Evolutionary conservation across 2,797 vertebrate genomes (phyloP), one percentile per base, ranked within the genome.

Genomic region (Amphiprion clarkii): DNA sequence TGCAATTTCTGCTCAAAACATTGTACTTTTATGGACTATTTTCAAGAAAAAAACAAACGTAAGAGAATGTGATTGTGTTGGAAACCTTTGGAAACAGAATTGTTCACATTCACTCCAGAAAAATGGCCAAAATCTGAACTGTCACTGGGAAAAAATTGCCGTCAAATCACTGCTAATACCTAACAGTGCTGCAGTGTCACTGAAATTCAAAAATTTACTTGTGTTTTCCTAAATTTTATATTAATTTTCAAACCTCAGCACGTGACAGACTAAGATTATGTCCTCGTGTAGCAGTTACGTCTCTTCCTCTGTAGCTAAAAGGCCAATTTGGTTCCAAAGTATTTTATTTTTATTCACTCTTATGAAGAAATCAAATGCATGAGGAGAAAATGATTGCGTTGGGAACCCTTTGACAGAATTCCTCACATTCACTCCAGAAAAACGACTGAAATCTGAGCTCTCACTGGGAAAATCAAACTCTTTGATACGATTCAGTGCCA

Each of bases 401-500:
- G 5, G 1, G 6, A 36, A 55, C 74, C 58, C 58, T 44, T 52
- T 2, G 0, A 25, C 11, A 48, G 46, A 65, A 68, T 71, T 71
- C 16, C 46, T 72, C 53, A 42, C 44, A 33, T 64, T 61, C 1
- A 19, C n/a, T 65, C 13, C 33, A 68, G 61, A 68, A 59, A 55
- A 68, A 49, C 3, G 1, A 23, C 62, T 51, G 23, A 70, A 42
- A 74, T 62, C 10, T 54, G 29, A 57, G 19, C 31, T 48, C 29
- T 64, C 21, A 0, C 48, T 21, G 53, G 27, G 23, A 76, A 55
- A 31, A 61, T 87, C 67, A 88, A 84, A 68, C 63, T 66, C 58
- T 83, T 78, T 67, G 59, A 76, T 72, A 60, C n/a, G 51, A 72
- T 51, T 82, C 73, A 62, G 29, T 62, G 63, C 58, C n/a, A 3